Evolutionary conservation across 2,888 invertebrate genomes (phyloP).

Genomic region (Drosophila multiciliata): DNA sequence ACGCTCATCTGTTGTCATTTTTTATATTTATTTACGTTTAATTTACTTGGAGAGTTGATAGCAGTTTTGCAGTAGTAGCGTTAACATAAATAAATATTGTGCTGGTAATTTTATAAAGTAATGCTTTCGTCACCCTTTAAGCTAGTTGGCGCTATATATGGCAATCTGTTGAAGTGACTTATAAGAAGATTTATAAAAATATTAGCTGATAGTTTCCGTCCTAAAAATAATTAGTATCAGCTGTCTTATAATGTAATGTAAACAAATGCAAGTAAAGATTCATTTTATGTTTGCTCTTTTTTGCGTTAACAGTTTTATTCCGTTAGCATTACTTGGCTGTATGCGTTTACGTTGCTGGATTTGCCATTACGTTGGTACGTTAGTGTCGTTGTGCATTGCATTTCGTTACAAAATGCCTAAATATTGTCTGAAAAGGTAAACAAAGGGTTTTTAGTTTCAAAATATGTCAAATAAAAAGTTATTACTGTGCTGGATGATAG

Average conservation of each 20-base stretch:
- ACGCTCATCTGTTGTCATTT: conserved; percentile 88
- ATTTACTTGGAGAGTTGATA: neutral
- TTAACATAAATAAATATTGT: neutral
- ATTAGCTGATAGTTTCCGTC: neutral
- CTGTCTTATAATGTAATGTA: conserved; percentile 3
- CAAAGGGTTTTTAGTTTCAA: conserved; percentile 44
- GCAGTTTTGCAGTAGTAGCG: neutral
- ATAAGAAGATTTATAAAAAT: neutral
- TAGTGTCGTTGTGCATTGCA: conserved; percentile 62
- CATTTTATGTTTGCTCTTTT: conserved; percentile 17
- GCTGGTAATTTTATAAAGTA: neutral
- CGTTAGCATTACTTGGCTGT: neutral
- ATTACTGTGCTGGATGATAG: neutral
- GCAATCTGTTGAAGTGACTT: neutral
- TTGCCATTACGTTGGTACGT: conserved; percentile 49
- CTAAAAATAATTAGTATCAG: neutral
- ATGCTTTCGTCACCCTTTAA: neutral
- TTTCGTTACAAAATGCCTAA: conserved; percentile 66
- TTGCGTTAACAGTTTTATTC: conserved; percentile 21
- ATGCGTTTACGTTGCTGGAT: conserved; percentile 35
- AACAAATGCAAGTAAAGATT: neutral
- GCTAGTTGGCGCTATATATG: neutral
- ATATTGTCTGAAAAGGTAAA: conserved; percentile 72
- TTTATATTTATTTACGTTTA: neutral
- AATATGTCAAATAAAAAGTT: conserved; percentile 19